A percentile compares a stretch with the other conserved stretches of the same genome.
These are phyloP conservation scores for Gadus chalcogrammus DNA, from an alignment of 2,113 vertebrate genomes.

Conservation along the genomic window DNA sequence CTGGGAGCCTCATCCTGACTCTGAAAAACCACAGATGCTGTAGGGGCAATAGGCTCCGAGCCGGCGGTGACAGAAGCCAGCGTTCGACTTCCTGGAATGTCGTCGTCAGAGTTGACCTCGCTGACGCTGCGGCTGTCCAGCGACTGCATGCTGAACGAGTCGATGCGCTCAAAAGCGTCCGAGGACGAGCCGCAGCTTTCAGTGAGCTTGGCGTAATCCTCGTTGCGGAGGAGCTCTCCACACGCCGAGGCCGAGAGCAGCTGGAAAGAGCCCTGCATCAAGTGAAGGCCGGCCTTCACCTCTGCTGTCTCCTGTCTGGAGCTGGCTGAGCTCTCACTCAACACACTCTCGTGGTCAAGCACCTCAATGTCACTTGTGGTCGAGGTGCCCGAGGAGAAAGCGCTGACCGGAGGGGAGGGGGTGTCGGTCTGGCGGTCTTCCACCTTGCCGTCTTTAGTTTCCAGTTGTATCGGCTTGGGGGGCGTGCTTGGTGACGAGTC, in stretches of 20 bases:
- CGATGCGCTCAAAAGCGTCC: constrained; percentile 97
- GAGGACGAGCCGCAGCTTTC: constrained; percentile 95
- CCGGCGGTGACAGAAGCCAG: constrained; percentile 76
- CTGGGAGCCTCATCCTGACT: constrained; percentile 44
- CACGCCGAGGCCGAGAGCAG: constrained; percentile 91
- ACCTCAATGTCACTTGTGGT: constrained; percentile 99
- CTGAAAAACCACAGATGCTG: constrained; percentile 43
- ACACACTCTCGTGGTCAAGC: constrained; percentile 94
- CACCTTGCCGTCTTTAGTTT: constrained; percentile 83
- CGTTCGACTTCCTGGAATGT: constrained; percentile 83
- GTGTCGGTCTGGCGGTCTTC: constrained; percentile 97
- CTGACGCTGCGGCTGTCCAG: constrained; percentile 96
- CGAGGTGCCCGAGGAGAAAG: constrained; percentile 96
- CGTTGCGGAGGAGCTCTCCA: constrained; percentile 83
- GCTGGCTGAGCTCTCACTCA: constrained; percentile 96
- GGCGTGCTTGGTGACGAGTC: constrained; percentile 56
- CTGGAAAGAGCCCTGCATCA: constrained; percentile 98
- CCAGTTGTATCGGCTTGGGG: constrained; percentile 74
- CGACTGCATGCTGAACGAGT: constrained; percentile 95
- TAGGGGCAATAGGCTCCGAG: constrained; percentile 58
- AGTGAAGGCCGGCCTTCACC: constrained; percentile 85
- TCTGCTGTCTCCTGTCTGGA: constrained; percentile 91
- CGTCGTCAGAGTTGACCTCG: constrained; percentile 97
- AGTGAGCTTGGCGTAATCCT: constrained; percentile 92
- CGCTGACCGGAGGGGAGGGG: constrained; percentile 91